A percentile compares a stretch with the other conserved stretches of the same genome.
phyloP scores from a whole-genome alignment of 2,113 vertebrate genomes.

The Hucho hucho region DNA sequence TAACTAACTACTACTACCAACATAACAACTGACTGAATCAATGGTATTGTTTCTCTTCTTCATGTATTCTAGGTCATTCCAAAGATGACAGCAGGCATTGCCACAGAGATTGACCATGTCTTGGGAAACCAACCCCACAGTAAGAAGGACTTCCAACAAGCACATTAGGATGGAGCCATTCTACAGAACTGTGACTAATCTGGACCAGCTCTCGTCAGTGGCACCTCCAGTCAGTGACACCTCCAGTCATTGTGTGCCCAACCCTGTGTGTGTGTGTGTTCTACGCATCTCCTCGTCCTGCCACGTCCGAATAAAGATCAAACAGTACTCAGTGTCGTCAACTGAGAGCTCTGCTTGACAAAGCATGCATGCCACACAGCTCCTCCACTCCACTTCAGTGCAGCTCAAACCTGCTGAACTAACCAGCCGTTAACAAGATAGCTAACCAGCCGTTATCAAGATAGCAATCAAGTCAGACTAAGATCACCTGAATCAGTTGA shows the following conservation, averaged over 20 bases:
- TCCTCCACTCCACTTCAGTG: conserved; percentile 2
- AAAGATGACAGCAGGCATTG: conserved; percentile 93
- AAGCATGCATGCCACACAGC: conserved; percentile 63
- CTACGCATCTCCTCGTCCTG: conserved; percentile 50
- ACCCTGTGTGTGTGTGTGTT: conserved; percentile 45
- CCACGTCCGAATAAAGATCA: conserved; percentile 36
- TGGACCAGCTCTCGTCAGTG: conserved; percentile 16
- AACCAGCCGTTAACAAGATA: not conserved
- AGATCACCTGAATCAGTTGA: no score
- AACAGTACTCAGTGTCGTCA: conserved; percentile 52
- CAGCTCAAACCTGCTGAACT: not conserved
- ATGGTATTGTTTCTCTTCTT: not conserved
- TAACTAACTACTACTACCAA: not conserved
- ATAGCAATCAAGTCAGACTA: not conserved
- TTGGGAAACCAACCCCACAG: conserved; percentile 92
- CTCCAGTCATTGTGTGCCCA: conserved; percentile 40
- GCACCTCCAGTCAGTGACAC: conserved; percentile 59
- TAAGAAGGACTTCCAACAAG: conserved; percentile 86
- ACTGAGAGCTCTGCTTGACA: conserved; percentile 46
- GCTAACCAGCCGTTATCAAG: not conserved
- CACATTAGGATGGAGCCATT: conserved; percentile 54
- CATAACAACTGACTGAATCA: not conserved
- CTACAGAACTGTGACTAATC: conserved; percentile 37
- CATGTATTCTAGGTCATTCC: conserved; percentile 84
- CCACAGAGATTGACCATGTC: conserved; percentile 90